Evolutionary conservation across 2,888 invertebrate species (phyloP).

Genomic region (Muscina levida): DNA sequence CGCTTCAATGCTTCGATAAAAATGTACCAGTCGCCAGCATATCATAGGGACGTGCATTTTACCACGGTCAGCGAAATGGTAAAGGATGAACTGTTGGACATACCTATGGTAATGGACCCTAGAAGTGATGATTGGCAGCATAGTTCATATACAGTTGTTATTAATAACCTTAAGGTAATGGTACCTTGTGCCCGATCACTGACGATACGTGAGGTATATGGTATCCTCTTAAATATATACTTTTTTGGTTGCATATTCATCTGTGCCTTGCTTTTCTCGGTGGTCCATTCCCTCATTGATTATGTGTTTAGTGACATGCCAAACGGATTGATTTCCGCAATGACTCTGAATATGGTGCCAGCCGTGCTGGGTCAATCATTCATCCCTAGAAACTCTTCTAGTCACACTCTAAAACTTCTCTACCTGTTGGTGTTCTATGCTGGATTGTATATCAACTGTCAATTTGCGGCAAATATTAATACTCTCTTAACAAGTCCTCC

Average conservation of each 20-base stretch:
- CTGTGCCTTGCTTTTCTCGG: slow-evolving; percentile 29
- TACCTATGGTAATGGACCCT: background rate
- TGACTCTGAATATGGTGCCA: slow-evolving; percentile 49
- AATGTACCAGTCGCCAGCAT: slow-evolving; percentile 7
- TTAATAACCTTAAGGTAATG: slow-evolving; percentile 16
- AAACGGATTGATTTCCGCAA: slow-evolving; percentile 8
- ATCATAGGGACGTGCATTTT: slow-evolving; percentile 6
- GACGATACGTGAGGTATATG: slow-evolving; percentile 28
- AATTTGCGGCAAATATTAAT: background rate
- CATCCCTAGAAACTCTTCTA: background rate
- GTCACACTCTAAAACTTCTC: background rate
- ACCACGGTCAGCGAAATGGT: background rate
- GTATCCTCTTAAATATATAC: slow-evolving; percentile 8
- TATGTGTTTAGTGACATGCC: slow-evolving; percentile 28
- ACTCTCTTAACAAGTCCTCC: background rate
- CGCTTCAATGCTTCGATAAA: slow-evolving; percentile 68
- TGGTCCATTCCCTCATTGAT: slow-evolving; percentile 29
- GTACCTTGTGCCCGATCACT: slow-evolving; percentile 51
- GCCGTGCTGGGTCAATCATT: slow-evolving; percentile 53
- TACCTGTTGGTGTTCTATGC: background rate
- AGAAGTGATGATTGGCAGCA: background rate
- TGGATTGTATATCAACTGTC: background rate
- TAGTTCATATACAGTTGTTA: background rate
- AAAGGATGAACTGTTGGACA: background rate
- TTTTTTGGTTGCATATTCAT: background rate